Percentiles rank a stretch among this genome's conserved stretches.
These are phyloP conservation scores for Carassius auratus DNA, from an alignment of 2,113 vertebrate genomes.

Conservation along the genomic window DNA sequence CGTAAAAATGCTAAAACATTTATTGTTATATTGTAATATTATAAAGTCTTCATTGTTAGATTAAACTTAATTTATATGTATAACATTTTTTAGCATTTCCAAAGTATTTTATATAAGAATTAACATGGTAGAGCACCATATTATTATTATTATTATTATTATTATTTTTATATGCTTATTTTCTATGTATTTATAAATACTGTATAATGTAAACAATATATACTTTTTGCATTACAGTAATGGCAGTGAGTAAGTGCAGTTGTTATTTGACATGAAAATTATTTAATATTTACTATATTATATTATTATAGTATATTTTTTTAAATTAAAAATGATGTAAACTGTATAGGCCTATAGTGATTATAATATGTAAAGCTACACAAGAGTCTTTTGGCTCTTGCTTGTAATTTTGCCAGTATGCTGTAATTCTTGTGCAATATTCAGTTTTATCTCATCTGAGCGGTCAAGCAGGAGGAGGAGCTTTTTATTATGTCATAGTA, in stretches of 20 bases:
- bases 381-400: conserved; percentile 16
- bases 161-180: no score
- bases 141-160: no score
- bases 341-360: neutral
- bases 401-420: conserved; percentile 2
- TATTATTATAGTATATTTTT: neutral
- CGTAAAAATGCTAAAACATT: no score
- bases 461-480: conserved; percentile 11
- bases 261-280: no score
- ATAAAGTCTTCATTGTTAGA: no score
- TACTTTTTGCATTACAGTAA: neutral
- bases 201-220: neutral
- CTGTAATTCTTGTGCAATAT: conserved; percentile 31
- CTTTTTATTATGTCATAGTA: neutral
- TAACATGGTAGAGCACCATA: no score
- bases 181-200: neutral
- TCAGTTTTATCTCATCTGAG: conserved; percentile 36
- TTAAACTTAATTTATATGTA: no score
- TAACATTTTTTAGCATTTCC: no score
- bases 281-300: neutral
- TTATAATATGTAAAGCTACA: neutral
- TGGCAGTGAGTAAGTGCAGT: neutral
- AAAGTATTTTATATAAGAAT: no score
- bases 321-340: neutral
- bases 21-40: no score